Percentiles rank a stretch among this genome's conserved stretches.
These are phyloP conservation scores for Sebastes iracundus DNA, from an alignment of 2,797 vertebrate genomes.

Conservation along the genomic window DNA sequence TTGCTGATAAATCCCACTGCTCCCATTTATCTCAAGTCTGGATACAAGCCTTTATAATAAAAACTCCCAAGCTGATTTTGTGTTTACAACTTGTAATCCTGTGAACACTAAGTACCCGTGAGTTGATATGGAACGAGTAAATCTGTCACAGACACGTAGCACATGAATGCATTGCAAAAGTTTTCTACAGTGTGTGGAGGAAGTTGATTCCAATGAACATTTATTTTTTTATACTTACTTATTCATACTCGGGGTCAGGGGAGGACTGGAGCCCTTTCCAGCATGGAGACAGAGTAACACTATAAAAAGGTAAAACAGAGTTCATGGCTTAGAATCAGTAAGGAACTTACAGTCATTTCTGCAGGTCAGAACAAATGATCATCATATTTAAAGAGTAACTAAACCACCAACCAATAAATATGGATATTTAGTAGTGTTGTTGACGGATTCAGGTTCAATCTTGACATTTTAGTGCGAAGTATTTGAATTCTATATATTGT, in stretches of 20 bases:
- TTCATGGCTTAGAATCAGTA: background rate
- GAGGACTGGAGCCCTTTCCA: background rate
- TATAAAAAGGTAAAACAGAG: background rate
- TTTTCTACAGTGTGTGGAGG: background rate
- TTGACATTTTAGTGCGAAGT: background rate
- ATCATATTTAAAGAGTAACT: background rate
- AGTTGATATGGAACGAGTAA: slow-evolving; percentile 26
- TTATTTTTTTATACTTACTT: background rate
- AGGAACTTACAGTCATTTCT: background rate
- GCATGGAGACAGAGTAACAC: background rate
- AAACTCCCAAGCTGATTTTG: slow-evolving; percentile 36
- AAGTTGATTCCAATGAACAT: background rate
- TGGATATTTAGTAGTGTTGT: background rate
- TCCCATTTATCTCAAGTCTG: slow-evolving; percentile 34
- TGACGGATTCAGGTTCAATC: background rate
- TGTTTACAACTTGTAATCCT: slow-evolving; percentile 59
- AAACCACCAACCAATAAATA: background rate
- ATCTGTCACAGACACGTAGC: slow-evolving; percentile 33
- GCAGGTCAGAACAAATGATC: background rate
- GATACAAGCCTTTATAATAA: slow-evolving; percentile 36
- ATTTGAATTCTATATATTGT: background rate
- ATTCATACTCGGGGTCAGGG: background rate
- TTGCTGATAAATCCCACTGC: slow-evolving; percentile 36
- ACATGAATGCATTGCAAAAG: background rate
- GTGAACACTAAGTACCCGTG: slow-evolving; percentile 39